Evolutionary conservation across 1,140 invertebrate genomes (phyloP).

Genomic region (Philotrypesis tridentata): DNA sequence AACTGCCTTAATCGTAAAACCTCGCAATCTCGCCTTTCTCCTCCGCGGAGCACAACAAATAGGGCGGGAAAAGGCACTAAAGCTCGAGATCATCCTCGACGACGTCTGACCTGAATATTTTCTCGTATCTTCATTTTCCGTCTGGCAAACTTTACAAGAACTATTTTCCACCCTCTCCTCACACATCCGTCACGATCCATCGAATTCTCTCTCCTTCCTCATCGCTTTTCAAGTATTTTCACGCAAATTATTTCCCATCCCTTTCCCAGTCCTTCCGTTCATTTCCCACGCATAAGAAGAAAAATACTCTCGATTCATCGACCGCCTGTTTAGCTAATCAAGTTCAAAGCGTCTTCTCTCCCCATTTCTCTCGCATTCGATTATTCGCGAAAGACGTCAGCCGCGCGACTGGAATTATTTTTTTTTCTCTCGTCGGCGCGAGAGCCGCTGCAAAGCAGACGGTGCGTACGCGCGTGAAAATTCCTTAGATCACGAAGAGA

Average conservation of each 20-base stretch:
- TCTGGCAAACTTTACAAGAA: not conserved
- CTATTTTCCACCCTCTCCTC: too few relatives aligned
- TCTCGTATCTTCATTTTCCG: not conserved
- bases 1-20: too few relatives aligned
- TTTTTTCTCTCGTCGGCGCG: not conserved
- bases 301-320: not conserved
- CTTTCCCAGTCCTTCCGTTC: too few relatives aligned
- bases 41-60: too few relatives aligned
- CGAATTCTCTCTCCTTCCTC: not conserved
- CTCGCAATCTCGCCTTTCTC: too few relatives aligned
- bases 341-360: not conserved
- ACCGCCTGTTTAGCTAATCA: not conserved
- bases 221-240: slow-evolving; percentile 1
- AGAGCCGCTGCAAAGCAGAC: not conserved
- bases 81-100: not conserved
- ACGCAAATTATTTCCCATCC: not conserved
- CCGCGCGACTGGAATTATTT: not conserved
- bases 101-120: too few relatives aligned
- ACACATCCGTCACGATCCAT: slow-evolving; percentile 7
- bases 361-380: not conserved
- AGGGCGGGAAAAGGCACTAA: not conserved
- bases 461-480: slow-evolving; percentile 31
- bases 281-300: not conserved
- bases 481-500: slow-evolving; percentile 24
- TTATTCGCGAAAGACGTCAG: slow-evolving; percentile 23